Percentiles rank a stretch among this genome's conserved stretches.
phyloP scores from a whole-genome alignment of 1,140 invertebrate genomes.

The Helicoverpa armigera region DNA sequence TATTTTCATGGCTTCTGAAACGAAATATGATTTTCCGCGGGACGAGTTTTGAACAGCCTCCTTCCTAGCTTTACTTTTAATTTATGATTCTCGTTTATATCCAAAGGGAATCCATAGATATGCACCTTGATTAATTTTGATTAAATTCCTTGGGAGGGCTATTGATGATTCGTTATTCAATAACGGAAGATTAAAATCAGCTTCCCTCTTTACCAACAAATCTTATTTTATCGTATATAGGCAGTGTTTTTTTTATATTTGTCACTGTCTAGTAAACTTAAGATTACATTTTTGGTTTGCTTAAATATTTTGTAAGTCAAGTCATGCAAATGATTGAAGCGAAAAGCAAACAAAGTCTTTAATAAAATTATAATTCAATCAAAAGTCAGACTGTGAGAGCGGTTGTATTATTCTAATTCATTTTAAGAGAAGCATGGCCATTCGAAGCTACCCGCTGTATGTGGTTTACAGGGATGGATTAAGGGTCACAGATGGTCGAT shows the following conservation, averaged over 20 bases:
- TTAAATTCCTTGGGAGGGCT: neutral
- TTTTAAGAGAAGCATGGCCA: conserved; percentile 35
- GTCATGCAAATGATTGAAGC: no score
- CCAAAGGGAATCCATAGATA: conserved; percentile 33
- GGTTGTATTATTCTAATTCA: conserved; percentile 47
- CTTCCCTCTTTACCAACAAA: no score
- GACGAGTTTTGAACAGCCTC: conserved; percentile 72
- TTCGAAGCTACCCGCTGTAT: conserved; percentile 20
- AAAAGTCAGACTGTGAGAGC: conserved; percentile 16
- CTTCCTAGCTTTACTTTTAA: conserved; percentile 74
- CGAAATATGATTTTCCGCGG: conserved; percentile 78
- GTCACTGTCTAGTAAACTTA: no score
- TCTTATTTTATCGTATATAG: no score
- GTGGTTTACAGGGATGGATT: conserved; percentile 20
- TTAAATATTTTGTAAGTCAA: no score
- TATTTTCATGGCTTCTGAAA: conserved; percentile 77
- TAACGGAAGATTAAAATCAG: neutral
- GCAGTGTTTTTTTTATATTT: neutral
- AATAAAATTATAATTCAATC: conserved; percentile 40
- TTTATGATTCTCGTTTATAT: conserved; percentile 50
- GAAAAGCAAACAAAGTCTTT: neutral
- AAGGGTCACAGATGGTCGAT: neutral
- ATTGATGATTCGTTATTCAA: conserved; percentile 2
- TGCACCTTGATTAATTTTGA: conserved; percentile 14
- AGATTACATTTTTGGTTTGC: no score